A percentile compares a stretch with the other conserved stretches of the same genome.
Evolutionary conservation across 1,140 invertebrate genomes (phyloP).

Genomic region (Nixonia krombeini): DNA sequence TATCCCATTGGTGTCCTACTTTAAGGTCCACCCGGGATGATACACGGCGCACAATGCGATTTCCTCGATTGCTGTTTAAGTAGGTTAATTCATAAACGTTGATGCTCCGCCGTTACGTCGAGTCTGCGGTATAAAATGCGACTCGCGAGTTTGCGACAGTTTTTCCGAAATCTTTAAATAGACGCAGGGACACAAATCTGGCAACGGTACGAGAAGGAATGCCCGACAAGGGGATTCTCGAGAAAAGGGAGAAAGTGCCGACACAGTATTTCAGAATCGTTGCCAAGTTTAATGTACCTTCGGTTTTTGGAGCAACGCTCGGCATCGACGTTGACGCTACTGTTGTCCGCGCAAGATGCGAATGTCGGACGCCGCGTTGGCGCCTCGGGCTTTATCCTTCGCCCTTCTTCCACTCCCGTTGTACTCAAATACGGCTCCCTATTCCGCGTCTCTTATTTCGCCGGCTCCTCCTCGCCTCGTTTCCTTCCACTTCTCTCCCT

Average conservation of each 20-base stretch:
- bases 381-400: slow-evolving; percentile 46
- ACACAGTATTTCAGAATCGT: slow-evolving; percentile 35
- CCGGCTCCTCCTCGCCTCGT: neutral
- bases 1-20: no score
- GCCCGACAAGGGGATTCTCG: slow-evolving; percentile 11
- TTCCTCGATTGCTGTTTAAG: no score
- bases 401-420: slow-evolving; percentile 5
- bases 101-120: no score
- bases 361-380: slow-evolving; percentile 53
- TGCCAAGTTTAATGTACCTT: slow-evolving; percentile 51
- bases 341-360: slow-evolving; percentile 38
- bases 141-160: no score
- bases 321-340: slow-evolving; percentile 20
- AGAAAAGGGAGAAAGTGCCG: slow-evolving; percentile 32
- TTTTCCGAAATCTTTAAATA: no score
- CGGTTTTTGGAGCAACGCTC: slow-evolving; percentile 27
- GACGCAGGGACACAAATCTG: slow-evolving; percentile 5
- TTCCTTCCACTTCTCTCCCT: neutral
- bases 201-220: slow-evolving; percentile 8
- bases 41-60: no score
- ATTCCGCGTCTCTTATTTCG: slow-evolving; percentile 19
- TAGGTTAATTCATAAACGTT: no score
- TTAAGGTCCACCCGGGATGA: no score
- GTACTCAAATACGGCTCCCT: slow-evolving; percentile 24
- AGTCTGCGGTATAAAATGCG: slow-evolving; percentile 32